phyloP scores from a whole-genome alignment of 2,113 vertebrate species.

The Thermophis baileyi region DNA sequence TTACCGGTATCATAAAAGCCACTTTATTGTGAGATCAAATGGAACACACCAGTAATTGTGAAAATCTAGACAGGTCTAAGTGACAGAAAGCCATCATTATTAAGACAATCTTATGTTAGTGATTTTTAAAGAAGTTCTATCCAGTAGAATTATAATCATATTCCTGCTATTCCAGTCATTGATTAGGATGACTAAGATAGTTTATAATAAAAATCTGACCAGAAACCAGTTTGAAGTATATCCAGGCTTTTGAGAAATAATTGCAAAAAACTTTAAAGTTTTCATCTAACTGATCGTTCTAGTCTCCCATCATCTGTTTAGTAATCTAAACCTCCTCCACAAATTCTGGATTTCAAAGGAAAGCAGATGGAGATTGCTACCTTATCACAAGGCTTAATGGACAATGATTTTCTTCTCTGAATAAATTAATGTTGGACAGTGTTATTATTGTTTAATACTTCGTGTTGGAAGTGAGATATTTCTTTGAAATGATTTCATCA shows the following conservation, averaged over 20 bases:
- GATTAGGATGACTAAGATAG: neutral
- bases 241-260: neutral
- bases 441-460: neutral
- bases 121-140: neutral
- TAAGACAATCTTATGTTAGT: neutral
- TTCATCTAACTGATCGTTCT: neutral
- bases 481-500: neutral
- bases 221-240: neutral
- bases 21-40: neutral
- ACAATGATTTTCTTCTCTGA: neutral
- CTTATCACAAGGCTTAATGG: neutral
- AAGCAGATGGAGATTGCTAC: neutral
- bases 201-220: neutral
- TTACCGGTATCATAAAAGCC: neutral
- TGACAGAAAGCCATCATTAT: neutral
- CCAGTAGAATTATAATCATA: neutral
- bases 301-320: slow-evolving; percentile 14
- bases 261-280: slow-evolving; percentile 3
- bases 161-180: neutral
- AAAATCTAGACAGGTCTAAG: neutral
- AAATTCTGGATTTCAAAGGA: slow-evolving; percentile 11
- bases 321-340: slow-evolving; percentile 12
- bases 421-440: neutral
- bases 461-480: neutral
- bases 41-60: neutral